Evolutionary conservation across 2,888 invertebrate species (phyloP), one percentile per base, ranked within the genome.

Genomic region (Synergus laeviventris): DNA sequence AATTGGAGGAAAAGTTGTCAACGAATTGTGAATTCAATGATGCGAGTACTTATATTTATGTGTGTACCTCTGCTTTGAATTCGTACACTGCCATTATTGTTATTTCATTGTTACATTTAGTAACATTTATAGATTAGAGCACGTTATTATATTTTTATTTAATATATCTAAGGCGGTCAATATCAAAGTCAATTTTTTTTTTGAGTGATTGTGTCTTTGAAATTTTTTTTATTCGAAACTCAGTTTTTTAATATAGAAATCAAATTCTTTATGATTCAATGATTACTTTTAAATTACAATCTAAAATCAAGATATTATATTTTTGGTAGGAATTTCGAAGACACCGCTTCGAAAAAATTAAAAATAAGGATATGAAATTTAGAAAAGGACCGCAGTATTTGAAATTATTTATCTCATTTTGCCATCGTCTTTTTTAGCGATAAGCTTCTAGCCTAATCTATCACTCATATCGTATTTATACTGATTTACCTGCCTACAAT

Each of bases 21-120:
- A 49, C 24, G 70, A 31, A 70, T 70, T 70, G 49, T 70, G 70
- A 70, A 49, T 70, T 70, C 31, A 31, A 70, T 70, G 2, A 70
- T 45, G 70, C n/a, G 31, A 70, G 70, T 70, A 70, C 70, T 70
- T 70, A 70, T 49, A 45, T 66, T 49, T 70, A 45, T 70, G 18
- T 64, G 70, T 70, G 70, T 70, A 49, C 70, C 49, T 70, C 70
- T 49, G 70, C 70, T 70, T 70, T 49, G 11, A 70, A 70, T 49
- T 36, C 24, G 70, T 70, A 70, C 70, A 70, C 70, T 70, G 70
- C 70, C 70, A 70, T 70, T 70, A 49, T 70, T 45, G 70, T 70
- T 70, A 70, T 49, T 31, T 49, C 49, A 36, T 70, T 70, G 45
- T 70, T 45, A 36, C 31, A 70, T 18, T 24, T 36, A 31, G 45